These are phyloP conservation scores for Gallinago jamesoni DNA, from an alignment of 2,113 vertebrate species.

Conservation along the genomic window DNA sequence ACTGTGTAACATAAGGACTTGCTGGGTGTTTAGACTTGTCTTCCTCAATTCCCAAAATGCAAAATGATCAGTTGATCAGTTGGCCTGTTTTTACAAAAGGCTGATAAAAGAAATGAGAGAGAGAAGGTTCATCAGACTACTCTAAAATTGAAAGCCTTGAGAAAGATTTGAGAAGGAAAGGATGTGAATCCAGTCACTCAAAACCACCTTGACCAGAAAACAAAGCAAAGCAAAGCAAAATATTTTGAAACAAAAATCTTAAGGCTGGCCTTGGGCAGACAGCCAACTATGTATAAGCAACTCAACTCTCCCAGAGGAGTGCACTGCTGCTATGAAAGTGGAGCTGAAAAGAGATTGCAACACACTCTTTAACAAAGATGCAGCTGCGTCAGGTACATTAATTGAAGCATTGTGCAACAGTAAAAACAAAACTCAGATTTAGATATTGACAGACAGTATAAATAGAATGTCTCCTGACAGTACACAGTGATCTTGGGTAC, in stretches of 20 bases:
- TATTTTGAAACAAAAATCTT: not conserved
- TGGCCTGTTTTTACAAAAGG: not conserved
- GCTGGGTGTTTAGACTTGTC: not conserved
- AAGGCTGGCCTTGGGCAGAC: not conserved
- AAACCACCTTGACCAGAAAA: not conserved
- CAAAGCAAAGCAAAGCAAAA: not conserved
- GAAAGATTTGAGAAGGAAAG: not conserved
- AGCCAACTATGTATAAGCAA: not conserved
- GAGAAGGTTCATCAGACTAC: not conserved
- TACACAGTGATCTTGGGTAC: not conserved
- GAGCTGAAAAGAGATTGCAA: not conserved
- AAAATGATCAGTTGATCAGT: not conserved
- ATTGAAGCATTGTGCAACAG: not conserved
- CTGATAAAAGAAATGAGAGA: not conserved
- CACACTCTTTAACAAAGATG: not conserved
- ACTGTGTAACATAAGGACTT: not conserved
- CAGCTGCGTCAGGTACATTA: not conserved
- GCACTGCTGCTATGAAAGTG: not conserved
- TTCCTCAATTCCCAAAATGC: not conserved
- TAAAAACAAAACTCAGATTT: not conserved
- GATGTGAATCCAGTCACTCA: not conserved
- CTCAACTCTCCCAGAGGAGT: not conserved
- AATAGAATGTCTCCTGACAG: not conserved
- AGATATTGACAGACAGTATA: not conserved
- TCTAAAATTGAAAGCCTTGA: not conserved